Conservation (phyloP, 2,888 invertebrate genomes). For the Acanthacorydalis orientalis region DNA sequence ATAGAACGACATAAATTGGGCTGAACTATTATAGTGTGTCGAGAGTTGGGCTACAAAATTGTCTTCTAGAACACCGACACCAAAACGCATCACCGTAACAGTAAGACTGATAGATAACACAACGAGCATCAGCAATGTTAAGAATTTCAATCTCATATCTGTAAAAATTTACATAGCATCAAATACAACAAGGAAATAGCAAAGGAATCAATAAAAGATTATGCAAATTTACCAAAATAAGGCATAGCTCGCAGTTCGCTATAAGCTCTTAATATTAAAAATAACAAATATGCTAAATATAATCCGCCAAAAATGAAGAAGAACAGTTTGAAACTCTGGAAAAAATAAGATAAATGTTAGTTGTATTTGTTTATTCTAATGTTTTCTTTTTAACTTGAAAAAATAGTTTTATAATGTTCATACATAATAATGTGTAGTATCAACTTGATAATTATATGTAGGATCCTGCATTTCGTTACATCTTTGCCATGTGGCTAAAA, state of each 20-base stretch:
- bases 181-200: neutral
- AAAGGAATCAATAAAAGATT: neutral
- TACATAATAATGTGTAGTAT: constrained; percentile 69
- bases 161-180: constrained; percentile 18
- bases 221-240: constrained; percentile 68
- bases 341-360: constrained; percentile 14
- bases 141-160: constrained; percentile 85
- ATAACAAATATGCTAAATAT: constrained; percentile 70
- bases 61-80: constrained; percentile 78
- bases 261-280: constrained; percentile 77
- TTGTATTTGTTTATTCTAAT: neutral
- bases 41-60: constrained; percentile 83
- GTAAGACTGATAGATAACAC: constrained; percentile 57
- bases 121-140: constrained; percentile 70
- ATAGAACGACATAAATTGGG: constrained; percentile 91
- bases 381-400: neutral
- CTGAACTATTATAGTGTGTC: constrained; percentile 78
- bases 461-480: constrained; percentile 79
- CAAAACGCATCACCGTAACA: constrained; percentile 69
- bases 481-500: constrained; percentile 79
- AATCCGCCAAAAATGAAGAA: constrained; percentile 73
- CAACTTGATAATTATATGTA: constrained; percentile 78
- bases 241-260: constrained; percentile 93
- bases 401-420: constrained; percentile 18
- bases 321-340: constrained; percentile 76